Conservation (phyloP, 2,888 invertebrate species). For the Escarpia spicata region DNA sequence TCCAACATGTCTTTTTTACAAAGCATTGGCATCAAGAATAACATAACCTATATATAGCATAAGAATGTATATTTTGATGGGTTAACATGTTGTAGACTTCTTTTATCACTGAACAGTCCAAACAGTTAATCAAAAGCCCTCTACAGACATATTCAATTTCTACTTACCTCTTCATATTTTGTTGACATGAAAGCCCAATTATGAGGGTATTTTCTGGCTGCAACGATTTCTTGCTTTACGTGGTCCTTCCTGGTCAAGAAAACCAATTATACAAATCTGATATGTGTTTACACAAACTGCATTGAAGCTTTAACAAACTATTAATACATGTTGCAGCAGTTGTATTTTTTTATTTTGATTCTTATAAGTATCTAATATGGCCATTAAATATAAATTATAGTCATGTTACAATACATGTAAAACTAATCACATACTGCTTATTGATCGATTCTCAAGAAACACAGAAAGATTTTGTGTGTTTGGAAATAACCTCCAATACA, state of each 20-base stretch:
- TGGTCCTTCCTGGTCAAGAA: constrained; percentile 58
- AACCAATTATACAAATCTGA: constrained; percentile 14
- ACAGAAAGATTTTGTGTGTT: too few species aligned
- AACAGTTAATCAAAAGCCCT: background rate
- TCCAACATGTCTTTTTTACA: too few species aligned
- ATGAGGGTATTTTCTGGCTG: constrained; percentile 56
- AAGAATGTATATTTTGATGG: too few species aligned
- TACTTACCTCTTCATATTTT: constrained; percentile 59
- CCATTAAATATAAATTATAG: too few species aligned
- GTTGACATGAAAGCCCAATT: constrained; percentile 60
- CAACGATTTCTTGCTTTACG: constrained; percentile 52
- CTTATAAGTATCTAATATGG: too few species aligned
- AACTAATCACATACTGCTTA: too few species aligned
- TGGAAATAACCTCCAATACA: too few species aligned
- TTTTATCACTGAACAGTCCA: background rate
- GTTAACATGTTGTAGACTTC: background rate
- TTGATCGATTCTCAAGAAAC: too few species aligned
- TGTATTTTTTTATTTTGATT: too few species aligned
- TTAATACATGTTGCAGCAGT: too few species aligned
- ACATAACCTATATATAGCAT: background rate
- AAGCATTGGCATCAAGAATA: too few species aligned
- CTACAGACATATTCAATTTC: background rate
- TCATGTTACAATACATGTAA: too few species aligned
- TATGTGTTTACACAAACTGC: background rate
- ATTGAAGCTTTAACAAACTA: background rate